phyloP scores from a whole-genome alignment of 2,888 invertebrate species.

The Rapana venosa region DNA sequence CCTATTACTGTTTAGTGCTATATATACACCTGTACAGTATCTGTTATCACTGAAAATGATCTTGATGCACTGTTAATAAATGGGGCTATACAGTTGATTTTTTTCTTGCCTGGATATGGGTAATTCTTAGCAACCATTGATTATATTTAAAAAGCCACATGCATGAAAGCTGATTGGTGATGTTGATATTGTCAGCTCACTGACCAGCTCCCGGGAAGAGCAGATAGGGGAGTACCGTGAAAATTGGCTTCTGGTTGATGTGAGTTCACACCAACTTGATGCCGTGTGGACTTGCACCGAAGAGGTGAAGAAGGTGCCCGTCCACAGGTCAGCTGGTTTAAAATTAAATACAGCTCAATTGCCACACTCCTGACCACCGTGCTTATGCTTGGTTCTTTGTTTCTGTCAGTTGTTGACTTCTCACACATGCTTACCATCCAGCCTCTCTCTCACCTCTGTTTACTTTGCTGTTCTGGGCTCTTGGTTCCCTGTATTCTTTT shows the following conservation, averaged over 20 bases:
- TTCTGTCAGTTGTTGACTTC: background rate
- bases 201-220: background rate
- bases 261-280: slow-evolving; percentile 17
- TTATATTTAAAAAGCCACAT: no score
- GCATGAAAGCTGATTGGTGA: background rate
- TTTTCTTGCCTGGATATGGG: no score
- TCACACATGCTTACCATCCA: background rate
- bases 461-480: background rate
- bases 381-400: slow-evolving; percentile 5
- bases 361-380: background rate
- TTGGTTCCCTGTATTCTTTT: background rate
- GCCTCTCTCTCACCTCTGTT: background rate
- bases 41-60: no score
- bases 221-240: slow-evolving; percentile 7
- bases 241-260: slow-evolving; percentile 39
- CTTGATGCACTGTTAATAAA: no score
- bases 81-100: no score
- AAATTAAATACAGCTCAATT: background rate
- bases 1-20: no score
- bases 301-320: slow-evolving; percentile 33
- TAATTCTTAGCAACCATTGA: no score
- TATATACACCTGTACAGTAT: no score
- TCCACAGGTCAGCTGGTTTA: slow-evolving; percentile 35
- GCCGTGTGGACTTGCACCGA: slow-evolving; percentile 34
- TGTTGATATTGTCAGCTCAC: slow-evolving; percentile 29